Conservation (phyloP, 2,888 invertebrate species). For the Lepidocyrtoides sp. region DNA sequence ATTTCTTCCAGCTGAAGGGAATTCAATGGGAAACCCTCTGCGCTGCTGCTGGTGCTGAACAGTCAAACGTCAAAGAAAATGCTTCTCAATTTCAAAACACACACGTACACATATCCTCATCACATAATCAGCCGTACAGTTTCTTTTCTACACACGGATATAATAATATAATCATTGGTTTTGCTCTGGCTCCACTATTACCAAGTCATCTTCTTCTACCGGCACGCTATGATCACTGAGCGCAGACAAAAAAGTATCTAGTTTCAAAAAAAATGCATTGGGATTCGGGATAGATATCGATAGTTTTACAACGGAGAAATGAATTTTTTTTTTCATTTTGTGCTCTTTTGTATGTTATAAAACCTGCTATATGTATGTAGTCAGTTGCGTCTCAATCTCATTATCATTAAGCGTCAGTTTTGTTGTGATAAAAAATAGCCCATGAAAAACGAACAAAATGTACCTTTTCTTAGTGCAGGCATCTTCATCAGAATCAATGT, state of each 20-base stretch:
- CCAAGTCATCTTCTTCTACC: neutral
- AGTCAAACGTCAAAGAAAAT: neutral
- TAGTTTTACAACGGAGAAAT: neutral
- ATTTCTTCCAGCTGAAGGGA: slow-evolving; percentile 62
- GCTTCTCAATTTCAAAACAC: neutral
- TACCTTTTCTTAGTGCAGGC: no score
- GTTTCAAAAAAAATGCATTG: no score
- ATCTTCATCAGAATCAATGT: no score
- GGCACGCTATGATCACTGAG: slow-evolving; percentile 39
- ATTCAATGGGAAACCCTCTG: slow-evolving; percentile 28
- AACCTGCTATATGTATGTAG: no score
- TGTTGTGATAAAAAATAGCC: no score
- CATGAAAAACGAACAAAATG: no score
- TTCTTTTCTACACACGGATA: neutral
- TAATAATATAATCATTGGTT: slow-evolving; percentile 2
- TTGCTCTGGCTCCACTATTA: slow-evolving; percentile 14
- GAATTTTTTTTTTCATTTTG: no score
- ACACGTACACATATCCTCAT: neutral
- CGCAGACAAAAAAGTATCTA: slow-evolving; percentile 24
- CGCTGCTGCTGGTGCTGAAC: neutral
- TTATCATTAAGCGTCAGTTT: no score
- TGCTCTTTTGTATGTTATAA: no score
- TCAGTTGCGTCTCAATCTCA: neutral
- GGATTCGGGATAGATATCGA: neutral
- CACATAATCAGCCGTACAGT: slow-evolving; percentile 24